Conservation (phyloP, 2,113 vertebrate genomes). For the Carassius carassius region DNA sequence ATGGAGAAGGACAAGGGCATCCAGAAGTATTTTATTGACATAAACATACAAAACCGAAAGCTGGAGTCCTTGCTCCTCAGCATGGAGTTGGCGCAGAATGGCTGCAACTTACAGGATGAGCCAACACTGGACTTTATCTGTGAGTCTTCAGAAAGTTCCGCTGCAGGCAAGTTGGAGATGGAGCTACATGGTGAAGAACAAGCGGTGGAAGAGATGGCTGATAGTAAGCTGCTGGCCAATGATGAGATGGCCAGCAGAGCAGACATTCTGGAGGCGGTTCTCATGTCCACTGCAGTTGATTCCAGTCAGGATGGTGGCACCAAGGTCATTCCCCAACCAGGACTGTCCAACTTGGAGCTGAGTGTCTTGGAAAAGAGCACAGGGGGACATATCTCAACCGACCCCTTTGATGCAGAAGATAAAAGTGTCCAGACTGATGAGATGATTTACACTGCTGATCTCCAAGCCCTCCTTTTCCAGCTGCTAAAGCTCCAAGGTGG, state of each 20-base stretch:
- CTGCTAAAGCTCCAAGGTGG: slow-evolving; percentile 79
- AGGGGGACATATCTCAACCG: slow-evolving; percentile 27
- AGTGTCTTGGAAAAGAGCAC: slow-evolving; percentile 34
- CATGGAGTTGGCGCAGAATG: slow-evolving; percentile 91
- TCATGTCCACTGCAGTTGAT: slow-evolving; percentile 73
- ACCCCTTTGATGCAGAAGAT: slow-evolving; percentile 54
- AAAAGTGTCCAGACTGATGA: slow-evolving; percentile 85
- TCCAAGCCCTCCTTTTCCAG: slow-evolving; percentile 83
- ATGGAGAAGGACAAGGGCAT: slow-evolving; percentile 97
- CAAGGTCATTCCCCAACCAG: slow-evolving; percentile 52
- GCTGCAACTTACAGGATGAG: slow-evolving; percentile 77
- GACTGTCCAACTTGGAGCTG: slow-evolving; percentile 55
- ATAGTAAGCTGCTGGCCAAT: slow-evolving; percentile 77
- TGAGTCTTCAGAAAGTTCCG: slow-evolving; percentile 66
- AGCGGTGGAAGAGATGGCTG: slow-evolving; percentile 77
- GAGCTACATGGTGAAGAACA: slow-evolving; percentile 74
- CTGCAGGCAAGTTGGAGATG: slow-evolving; percentile 63
- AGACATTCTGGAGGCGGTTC: slow-evolving; percentile 77
- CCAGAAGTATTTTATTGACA: slow-evolving; percentile 94
- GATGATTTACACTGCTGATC: slow-evolving; percentile 73
- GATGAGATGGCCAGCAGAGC: slow-evolving; percentile 75
- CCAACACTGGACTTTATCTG: slow-evolving; percentile 77
- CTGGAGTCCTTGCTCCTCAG: slow-evolving; percentile 91
- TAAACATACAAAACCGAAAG: slow-evolving; percentile 97
- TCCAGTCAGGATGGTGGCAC: slow-evolving; percentile 62